These are phyloP conservation scores for Salvelinus sp. DNA, from an alignment of 2,113 vertebrate species.

Conservation along the genomic window DNA sequence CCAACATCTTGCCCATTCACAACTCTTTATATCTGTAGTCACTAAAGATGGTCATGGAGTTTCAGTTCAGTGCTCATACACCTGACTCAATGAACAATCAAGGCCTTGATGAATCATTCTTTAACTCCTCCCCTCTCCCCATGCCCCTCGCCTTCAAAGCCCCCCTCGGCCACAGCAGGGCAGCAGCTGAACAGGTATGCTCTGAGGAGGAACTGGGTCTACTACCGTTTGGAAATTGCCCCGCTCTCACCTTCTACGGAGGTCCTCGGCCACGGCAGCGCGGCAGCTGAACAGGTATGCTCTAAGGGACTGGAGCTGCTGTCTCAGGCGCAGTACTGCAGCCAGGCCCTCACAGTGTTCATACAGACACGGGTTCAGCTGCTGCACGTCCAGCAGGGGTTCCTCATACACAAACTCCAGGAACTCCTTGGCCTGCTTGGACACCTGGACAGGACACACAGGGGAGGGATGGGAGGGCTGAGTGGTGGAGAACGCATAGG, in stretches of 20 bases:
- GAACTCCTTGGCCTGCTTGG: constrained; percentile 98
- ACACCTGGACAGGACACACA: constrained; percentile 72
- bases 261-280: constrained; percentile 90
- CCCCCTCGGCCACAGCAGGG: too few relatives aligned
- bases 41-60: too few relatives aligned
- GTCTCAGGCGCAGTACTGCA: constrained; percentile 82
- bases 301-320: constrained; percentile 91
- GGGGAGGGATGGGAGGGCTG: not conserved
- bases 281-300: constrained; percentile 98
- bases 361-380: constrained; percentile 95
- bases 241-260: constrained; percentile 84
- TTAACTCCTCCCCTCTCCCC: too few relatives aligned
- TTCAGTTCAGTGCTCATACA: too few relatives aligned
- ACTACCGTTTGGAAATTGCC: too few relatives aligned
- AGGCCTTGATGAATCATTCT: too few relatives aligned
- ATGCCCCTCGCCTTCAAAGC: too few relatives aligned
- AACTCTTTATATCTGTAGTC: too few relatives aligned
- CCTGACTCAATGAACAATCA: too few relatives aligned
- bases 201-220: too few relatives aligned
- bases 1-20: too few relatives aligned
- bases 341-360: constrained; percentile 87
- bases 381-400: constrained; percentile 92
- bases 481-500: not conserved
- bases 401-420: constrained; percentile 98
- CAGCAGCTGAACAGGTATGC: too few relatives aligned